Percentiles rank a stretch among this genome's conserved stretches.
These are phyloP conservation scores for Argentina silus DNA, from an alignment of 2,797 vertebrate genomes.

Conservation along the genomic window DNA sequence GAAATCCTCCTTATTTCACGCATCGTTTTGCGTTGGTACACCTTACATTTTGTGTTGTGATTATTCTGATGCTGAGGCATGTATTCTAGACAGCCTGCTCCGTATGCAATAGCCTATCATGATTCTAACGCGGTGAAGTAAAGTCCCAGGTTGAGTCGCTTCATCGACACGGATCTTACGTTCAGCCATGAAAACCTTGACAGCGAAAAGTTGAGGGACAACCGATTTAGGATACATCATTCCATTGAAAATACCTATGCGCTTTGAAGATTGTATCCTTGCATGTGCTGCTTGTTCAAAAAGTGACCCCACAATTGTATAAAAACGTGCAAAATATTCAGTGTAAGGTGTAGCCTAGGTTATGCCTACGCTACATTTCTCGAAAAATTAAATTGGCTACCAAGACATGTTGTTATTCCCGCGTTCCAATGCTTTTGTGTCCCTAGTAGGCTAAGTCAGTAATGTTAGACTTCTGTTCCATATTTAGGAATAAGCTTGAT, in stretches of 20 bases:
- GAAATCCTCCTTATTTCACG: background rate
- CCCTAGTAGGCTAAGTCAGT: slow-evolving; percentile 19
- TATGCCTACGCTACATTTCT: background rate
- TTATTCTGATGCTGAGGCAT: too few species aligned
- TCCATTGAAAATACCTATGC: background rate
- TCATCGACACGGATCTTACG: background rate
- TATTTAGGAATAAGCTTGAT: slow-evolving; percentile 62
- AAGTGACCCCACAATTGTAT: background rate
- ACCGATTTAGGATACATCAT: background rate
- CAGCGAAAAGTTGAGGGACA: background rate
- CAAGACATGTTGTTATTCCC: slow-evolving; percentile 33
- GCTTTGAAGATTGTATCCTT: background rate
- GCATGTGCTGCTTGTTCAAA: background rate
- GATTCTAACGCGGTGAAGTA: background rate
- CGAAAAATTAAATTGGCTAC: background rate
- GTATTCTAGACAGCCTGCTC: background rate
- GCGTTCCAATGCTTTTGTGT: slow-evolving; percentile 22
- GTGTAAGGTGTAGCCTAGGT: background rate
- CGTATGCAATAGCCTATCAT: background rate
- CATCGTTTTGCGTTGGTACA: background rate
- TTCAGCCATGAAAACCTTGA: background rate
- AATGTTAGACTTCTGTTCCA: slow-evolving; percentile 67
- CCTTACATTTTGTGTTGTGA: background rate
- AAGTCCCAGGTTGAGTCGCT: background rate
- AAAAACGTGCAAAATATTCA: background rate